Base-by-base conservation (phyloP, 2,113 vertebrate genomes). In the Seriola dumerili region DNA sequence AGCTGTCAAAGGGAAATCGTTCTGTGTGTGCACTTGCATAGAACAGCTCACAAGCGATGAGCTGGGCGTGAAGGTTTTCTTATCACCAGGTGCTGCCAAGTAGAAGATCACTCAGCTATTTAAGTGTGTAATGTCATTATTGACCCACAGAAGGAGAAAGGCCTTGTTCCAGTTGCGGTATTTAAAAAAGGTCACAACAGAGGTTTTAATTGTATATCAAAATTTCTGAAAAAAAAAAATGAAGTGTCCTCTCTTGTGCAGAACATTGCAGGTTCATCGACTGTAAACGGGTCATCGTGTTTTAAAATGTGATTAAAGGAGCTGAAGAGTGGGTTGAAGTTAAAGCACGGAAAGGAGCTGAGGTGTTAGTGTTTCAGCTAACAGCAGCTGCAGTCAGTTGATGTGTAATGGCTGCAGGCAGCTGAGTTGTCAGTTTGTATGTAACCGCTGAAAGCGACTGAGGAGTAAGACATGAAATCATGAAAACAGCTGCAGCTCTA, bases 21-120 rank as follows among this genome's bases (percentile, higher is more conserved):
- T 67, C 14, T 17, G 10, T 32, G 13, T 34, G 50, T 67, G 72
- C 21, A 9, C 8, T 90, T 86, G 72, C 78, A 83, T 83, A 90
- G 81, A 81, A 78, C 16, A 67, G 76, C 81, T 78, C 63, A 55
- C 5, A 23, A 44, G 50, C 3, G 3, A 19, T 48, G 44, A 84
- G 57, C 21, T 8, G 13, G 14, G 16, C 0, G 4, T 57, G 61
- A 78, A 16, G 0, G 5, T 36, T 23, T 8, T 38, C 10, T 59
- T 23, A 48, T 62, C 21, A 65, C 21, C 21, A 65, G 42, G 23
- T 59, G 14, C 11, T 77, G 23, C 32, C 14, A 23, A 62, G n/a
- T 61, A n/a, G 36, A 42, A 36, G 14, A 40, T n/a, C 0, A 68
- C 0, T n/a, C 34, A 46, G 19, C 7, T 55, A 48, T 70, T 44